phyloP scores from a whole-genome alignment of 2,113 vertebrate genomes.

The Solenodon paradoxus region DNA sequence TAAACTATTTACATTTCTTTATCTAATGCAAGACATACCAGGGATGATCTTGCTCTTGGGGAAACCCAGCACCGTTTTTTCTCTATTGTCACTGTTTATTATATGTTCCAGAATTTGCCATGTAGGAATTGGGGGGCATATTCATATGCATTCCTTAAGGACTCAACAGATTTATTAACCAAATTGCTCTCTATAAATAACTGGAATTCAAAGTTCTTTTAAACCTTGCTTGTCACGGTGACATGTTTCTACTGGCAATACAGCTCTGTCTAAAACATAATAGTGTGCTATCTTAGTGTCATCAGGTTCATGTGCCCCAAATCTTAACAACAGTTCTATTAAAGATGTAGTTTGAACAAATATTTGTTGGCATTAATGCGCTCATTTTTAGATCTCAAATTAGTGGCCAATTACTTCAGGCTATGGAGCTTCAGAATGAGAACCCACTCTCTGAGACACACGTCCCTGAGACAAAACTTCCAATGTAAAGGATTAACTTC shows the following conservation, averaged over 20 bases:
- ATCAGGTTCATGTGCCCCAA: neutral
- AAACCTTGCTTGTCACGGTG: neutral
- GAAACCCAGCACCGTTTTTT: neutral
- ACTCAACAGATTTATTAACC: neutral
- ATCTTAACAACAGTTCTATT: neutral
- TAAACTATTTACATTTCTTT: neutral
- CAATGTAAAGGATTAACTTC: neutral
- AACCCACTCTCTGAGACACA: neutral
- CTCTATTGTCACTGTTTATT: neutral
- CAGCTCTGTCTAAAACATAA: neutral
- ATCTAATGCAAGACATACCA: neutral
- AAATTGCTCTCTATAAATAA: neutral
- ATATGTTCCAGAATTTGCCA: neutral
- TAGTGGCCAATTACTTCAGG: neutral
- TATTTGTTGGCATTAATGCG: neutral
- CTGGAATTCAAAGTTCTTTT: neutral
- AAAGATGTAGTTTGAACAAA: neutral
- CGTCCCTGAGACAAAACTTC: neutral
- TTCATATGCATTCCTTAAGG: neutral
- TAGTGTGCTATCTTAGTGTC: neutral
- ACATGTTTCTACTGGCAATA: neutral
- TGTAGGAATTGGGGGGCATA: neutral
- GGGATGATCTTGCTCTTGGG: neutral
- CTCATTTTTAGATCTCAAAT: neutral
- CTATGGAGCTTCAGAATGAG: neutral